These are phyloP conservation scores for Macrotrachela quadricornifera DNA, from an alignment of 1,140 invertebrate species.

Conservation along the genomic window DNA sequence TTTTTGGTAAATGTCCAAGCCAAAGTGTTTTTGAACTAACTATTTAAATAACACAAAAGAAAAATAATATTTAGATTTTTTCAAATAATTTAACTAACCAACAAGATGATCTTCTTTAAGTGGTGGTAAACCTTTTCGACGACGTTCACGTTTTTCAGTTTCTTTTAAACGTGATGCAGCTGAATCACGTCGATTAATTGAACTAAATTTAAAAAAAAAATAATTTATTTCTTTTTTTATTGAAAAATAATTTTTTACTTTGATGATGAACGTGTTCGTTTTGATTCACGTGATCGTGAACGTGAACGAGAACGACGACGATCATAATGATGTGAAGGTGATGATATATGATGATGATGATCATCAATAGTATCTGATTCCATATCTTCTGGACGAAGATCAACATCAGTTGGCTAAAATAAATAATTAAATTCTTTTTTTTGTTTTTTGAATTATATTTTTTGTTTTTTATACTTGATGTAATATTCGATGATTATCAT, in stretches of 20 bases:
- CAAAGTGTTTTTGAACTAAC: constrained; percentile 91
- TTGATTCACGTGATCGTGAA: not conserved
- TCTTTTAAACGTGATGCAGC: constrained; percentile 18
- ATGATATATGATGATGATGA: not conserved
- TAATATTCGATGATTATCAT: too few species aligned
- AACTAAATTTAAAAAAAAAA: too few species aligned
- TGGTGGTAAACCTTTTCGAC: constrained; percentile 63
- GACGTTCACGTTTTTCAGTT: constrained; percentile 44
- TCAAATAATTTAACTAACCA: constrained; percentile 15
- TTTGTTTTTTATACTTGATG: too few species aligned
- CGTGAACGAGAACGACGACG: not conserved
- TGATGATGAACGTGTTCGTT: not conserved
- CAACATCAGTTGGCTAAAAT: not conserved
- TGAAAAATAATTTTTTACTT: not conserved
- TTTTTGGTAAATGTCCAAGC: constrained; percentile 82
- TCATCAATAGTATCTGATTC: not conserved
- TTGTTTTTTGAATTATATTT: too few species aligned
- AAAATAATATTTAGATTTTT: not conserved
- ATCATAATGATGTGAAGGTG: not conserved
- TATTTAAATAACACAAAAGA: constrained; percentile 28
- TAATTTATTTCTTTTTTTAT: not conserved
- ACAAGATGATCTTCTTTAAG: constrained; percentile 54
- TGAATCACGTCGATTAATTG: too few species aligned
- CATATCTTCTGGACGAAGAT: not conserved
- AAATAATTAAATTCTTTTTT: too few species aligned